These are phyloP conservation scores for Penaeus vannamei DNA, from an alignment of 1,140 invertebrate species.

Conservation along the genomic window DNA sequence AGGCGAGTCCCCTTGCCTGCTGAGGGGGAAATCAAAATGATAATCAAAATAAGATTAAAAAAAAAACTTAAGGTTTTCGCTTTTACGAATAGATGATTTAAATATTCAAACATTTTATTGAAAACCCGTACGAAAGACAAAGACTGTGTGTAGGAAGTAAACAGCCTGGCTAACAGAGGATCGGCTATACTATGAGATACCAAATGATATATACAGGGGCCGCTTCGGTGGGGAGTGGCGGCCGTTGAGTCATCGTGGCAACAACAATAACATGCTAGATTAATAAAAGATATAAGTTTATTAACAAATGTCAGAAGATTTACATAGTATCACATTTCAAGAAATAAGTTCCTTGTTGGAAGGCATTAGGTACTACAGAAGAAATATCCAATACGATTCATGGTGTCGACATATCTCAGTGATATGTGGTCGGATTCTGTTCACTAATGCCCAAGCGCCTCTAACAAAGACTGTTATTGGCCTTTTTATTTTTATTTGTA, in stretches of 20 bases:
- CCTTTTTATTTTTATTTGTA: slow-evolving; percentile 39
- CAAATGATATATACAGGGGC: slow-evolving; percentile 1
- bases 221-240: not conserved
- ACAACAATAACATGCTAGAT: slow-evolving; percentile 32
- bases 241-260: slow-evolving; percentile 17
- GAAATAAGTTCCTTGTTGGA: slow-evolving; percentile 49
- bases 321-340: slow-evolving; percentile 64
- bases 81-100: no score
- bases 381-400: not conserved
- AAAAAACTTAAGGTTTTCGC: no score
- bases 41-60: not conserved
- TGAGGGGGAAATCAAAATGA: no score
- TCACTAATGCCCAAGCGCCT: slow-evolving; percentile 19
- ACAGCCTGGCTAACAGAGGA: slow-evolving; percentile 38
- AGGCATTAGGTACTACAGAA: slow-evolving; percentile 47
- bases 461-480: not conserved
- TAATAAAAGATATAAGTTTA: slow-evolving; percentile 64
- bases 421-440: slow-evolving; percentile 6
- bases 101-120: slow-evolving; percentile 51
- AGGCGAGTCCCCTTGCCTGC: no score
- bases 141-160: slow-evolving; percentile 34
- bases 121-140: slow-evolving; percentile 52
- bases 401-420: slow-evolving; percentile 1
- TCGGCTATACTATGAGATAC: not conserved
- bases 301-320: slow-evolving; percentile 62